A percentile compares a stretch with the other conserved stretches of the same genome.
These are phyloP conservation scores for Parnassius smintheus DNA, from an alignment of 2,888 invertebrate species.

Conservation along the genomic window DNA sequence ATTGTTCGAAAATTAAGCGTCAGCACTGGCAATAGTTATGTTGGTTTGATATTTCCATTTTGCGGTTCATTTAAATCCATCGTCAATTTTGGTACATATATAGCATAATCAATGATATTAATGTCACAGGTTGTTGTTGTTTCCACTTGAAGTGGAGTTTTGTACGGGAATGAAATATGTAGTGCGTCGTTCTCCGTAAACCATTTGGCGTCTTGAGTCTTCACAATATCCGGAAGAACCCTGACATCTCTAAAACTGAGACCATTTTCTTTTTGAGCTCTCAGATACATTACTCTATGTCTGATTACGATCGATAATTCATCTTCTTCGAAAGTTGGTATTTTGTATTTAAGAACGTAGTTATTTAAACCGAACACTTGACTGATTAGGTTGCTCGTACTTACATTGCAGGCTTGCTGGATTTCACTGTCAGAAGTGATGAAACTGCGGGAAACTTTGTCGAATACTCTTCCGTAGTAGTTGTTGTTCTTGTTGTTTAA, in stretches of 20 bases:
- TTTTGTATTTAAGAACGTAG: constrained; percentile 25
- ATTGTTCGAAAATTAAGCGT: background rate
- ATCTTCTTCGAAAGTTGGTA: constrained; percentile 3
- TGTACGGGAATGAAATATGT: constrained; percentile 13
- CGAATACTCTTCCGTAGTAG: constrained; percentile 19
- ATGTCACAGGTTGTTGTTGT: background rate
- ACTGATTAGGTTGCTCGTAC: constrained; percentile 1
- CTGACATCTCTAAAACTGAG: constrained; percentile 17
- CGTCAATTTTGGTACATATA: constrained; percentile 2
- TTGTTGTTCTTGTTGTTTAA: constrained; percentile 14
- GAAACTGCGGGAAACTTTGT: constrained; percentile 24
- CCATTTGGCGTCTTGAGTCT: constrained; percentile 10
- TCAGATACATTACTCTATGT: constrained; percentile 22
- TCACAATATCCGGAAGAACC: constrained; percentile 15
- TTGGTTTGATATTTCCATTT: background rate
- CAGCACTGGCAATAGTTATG: background rate
- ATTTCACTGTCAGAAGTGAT: constrained; percentile 26
- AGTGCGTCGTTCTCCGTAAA: constrained; percentile 3
- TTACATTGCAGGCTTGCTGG: constrained; percentile 23
- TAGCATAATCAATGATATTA: background rate
- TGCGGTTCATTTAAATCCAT: background rate
- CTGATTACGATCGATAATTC: constrained; percentile 23
- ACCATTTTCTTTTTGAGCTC: constrained; percentile 8
- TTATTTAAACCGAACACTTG: constrained; percentile 11
- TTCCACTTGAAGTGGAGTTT: background rate